Evolutionary conservation across 2,888 invertebrate genomes (phyloP).

Genomic region (Epiperipatus broadwayi): DNA sequence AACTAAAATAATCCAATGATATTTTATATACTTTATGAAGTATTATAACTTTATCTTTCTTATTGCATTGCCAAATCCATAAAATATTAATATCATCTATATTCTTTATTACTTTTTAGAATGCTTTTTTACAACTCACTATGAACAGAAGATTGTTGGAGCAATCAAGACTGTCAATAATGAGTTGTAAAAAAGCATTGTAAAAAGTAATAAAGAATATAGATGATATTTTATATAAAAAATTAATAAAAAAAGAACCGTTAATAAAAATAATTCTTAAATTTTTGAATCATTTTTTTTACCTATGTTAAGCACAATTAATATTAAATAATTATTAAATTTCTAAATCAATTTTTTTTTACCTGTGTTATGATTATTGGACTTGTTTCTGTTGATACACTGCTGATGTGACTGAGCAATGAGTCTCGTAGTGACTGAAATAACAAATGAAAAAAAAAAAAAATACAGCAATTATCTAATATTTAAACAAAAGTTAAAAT

Average conservation of each 20-base stretch:
- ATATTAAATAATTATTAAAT: conserved; percentile 11
- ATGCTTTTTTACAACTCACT: too few species aligned
- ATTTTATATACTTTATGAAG: too few species aligned
- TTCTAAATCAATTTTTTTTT: conserved; percentile 13
- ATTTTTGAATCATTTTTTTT: conserved; percentile 14
- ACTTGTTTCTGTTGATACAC: conserved; percentile 56
- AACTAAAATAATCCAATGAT: conserved; percentile 6
- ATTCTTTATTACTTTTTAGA: too few species aligned
- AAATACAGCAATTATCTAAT: too few species aligned
- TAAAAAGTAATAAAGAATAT: conserved; percentile 1
- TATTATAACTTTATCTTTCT: too few species aligned
- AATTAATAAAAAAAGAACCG: neutral
- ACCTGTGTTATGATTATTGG: conserved; percentile 66
- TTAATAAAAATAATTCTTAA: conserved; percentile 10
- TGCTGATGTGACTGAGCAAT: conserved; percentile 61
- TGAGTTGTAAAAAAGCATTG: neutral
- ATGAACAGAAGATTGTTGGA: too few species aligned
- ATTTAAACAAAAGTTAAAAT: too few species aligned
- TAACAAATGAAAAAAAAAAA: too few species aligned
- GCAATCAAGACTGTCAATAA: neutral
- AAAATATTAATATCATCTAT: too few species aligned
- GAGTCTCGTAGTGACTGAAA: conserved; percentile 76
- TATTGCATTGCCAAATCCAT: too few species aligned
- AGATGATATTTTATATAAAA: neutral
- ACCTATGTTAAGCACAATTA: conserved; percentile 49